Evolutionary conservation across 92 coral and sea anemone genomes (phyloP).

Genomic region (Montipora capitata): DNA sequence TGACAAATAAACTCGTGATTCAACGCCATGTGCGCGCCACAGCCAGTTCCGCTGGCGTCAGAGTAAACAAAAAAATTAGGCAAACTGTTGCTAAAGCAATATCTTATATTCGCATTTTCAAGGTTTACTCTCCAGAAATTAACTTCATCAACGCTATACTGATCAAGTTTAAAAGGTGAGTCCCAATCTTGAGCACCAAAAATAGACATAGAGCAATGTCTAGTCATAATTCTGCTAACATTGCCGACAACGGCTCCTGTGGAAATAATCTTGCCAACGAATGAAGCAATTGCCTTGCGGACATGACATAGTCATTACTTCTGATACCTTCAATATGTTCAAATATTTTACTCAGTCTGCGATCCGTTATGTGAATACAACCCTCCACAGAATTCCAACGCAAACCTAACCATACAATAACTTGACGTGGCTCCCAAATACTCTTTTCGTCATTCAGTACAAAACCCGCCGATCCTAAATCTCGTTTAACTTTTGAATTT

Average conservation of each 20-base stretch:
- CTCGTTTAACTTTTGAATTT: not conserved
- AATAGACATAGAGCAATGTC: not conserved
- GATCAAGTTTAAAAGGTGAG: not conserved
- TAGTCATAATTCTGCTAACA: not conserved
- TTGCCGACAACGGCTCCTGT: not conserved
- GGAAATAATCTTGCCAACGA: not conserved
- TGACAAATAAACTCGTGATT: constrained; percentile 8
- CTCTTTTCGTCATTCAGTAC: no score
- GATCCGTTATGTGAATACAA: not conserved
- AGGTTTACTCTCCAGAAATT: not conserved
- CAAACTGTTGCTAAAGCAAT: not conserved
- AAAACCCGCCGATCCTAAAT: not conserved
- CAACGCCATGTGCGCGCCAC: constrained; percentile 1
- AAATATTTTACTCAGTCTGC: no score
- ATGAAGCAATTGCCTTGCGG: no score
- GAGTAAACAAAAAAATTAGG: constrained; percentile 17
- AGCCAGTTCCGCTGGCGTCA: constrained; percentile 46
- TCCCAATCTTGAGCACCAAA: not conserved
- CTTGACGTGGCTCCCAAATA: not conserved
- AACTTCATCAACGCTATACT: constrained; percentile 26
- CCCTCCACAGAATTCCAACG: not conserved
- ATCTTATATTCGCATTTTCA: not conserved
- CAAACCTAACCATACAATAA: not conserved
- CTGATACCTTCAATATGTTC: no score
- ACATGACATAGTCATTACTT: no score